Conservation (phyloP, 2,888 invertebrate genomes). For the Unio delphinus region DNA sequence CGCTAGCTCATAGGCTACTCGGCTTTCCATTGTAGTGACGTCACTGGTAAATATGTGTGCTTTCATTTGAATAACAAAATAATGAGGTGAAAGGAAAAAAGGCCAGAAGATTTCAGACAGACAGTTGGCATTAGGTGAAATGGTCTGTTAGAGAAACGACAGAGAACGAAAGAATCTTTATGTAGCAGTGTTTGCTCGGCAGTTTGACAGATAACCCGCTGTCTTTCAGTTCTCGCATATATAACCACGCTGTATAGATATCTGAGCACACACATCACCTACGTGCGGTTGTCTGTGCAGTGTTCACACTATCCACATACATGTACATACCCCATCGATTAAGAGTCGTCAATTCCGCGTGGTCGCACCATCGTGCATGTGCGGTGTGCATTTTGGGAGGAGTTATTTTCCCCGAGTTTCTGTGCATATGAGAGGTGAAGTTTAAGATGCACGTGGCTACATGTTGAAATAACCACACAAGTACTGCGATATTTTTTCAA, state of each 20-base stretch:
- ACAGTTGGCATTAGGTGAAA: constrained; percentile 2
- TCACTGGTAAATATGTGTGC: constrained; percentile 17
- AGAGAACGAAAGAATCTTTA: neutral
- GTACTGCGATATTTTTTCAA: too few species aligned
- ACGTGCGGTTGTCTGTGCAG: too few species aligned
- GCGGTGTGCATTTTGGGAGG: too few species aligned
- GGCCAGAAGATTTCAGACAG: constrained; percentile 4
- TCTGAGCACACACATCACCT: too few species aligned
- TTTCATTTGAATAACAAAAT: constrained; percentile 26
- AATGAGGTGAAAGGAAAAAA: constrained; percentile 12
- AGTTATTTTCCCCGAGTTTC: too few species aligned
- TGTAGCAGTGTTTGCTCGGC: neutral
- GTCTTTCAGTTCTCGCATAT: neutral
- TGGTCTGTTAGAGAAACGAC: constrained; percentile 1
- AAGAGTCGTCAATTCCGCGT: too few species aligned
- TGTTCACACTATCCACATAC: too few species aligned
- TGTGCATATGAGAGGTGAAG: too few species aligned
- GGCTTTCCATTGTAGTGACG: constrained; percentile 12
- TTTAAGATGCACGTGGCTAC: too few species aligned
- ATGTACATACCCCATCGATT: too few species aligned
- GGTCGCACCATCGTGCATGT: too few species aligned
- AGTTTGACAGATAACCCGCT: constrained; percentile 1
- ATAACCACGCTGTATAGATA: neutral
- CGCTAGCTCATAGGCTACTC: constrained; percentile 6
- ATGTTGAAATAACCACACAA: too few species aligned